Evolutionary conservation across 2,797 vertebrate genomes (phyloP).

Genomic region (Esox masquinongy): DNA sequence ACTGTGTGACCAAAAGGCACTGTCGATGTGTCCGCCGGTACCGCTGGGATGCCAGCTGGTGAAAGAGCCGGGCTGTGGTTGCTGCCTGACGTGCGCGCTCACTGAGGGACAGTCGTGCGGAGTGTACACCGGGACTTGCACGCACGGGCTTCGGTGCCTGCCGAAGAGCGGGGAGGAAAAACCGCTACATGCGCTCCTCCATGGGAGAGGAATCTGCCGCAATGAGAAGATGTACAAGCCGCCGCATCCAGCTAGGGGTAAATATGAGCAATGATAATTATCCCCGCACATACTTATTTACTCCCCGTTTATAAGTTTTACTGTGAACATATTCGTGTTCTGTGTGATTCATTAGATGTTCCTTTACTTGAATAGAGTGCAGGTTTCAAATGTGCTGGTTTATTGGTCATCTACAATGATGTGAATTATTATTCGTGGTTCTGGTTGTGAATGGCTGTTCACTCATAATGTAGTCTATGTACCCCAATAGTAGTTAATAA

Average conservation of each 20-base stretch:
- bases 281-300: neutral
- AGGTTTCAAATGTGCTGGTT: too few species aligned
- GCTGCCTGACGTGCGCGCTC: conserved; percentile 94
- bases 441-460: too few species aligned
- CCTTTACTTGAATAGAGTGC: too few species aligned
- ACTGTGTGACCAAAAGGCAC: conserved; percentile 87
- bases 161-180: conserved; percentile 92
- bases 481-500: too few species aligned
- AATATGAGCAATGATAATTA: neutral
- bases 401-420: too few species aligned
- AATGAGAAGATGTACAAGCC: conserved; percentile 88
- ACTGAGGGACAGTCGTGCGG: conserved; percentile 88
- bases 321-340: neutral
- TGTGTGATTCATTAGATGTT: too few species aligned
- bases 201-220: conserved; percentile 88
- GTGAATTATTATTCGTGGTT: too few species aligned
- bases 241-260: conserved; percentile 60
- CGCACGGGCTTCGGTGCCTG: conserved; percentile 88
- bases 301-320: neutral
- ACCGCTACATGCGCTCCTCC: conserved; percentile 91
- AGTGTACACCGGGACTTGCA: conserved; percentile 92
- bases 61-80: conserved; percentile 95
- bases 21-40: conserved; percentile 87
- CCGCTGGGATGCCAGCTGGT: conserved; percentile 88
- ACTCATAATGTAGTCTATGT: too few species aligned